phyloP scores from a whole-genome alignment of 2,113 vertebrate genomes.

The Raja brachyura region DNA sequence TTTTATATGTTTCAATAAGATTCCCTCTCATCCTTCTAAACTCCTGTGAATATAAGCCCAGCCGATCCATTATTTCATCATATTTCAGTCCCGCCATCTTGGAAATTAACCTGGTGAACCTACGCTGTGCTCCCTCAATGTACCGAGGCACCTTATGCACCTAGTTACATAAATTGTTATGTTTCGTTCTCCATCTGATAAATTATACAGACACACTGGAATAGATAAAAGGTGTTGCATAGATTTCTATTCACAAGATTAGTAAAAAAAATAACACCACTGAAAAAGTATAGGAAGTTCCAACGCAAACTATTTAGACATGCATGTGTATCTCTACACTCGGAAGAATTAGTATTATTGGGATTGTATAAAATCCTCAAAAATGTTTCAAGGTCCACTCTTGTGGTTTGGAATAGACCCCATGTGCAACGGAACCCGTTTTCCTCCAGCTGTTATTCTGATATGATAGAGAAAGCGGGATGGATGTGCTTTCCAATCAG shows the following conservation, averaged over 20 bases:
- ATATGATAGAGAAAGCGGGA: neutral
- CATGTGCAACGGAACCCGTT: too few species aligned
- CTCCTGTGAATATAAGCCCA: too few species aligned
- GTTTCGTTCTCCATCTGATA: neutral
- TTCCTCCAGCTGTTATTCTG: neutral
- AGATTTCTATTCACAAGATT: neutral
- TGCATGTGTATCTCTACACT: too few species aligned
- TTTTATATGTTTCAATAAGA: too few species aligned
- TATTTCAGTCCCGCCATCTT: too few species aligned
- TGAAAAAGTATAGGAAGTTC: neutral
- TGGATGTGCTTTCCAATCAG: neutral
- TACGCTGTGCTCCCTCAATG: too few species aligned
- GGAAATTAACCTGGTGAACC: too few species aligned
- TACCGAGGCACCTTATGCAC: too few species aligned
- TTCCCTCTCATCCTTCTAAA: too few species aligned
- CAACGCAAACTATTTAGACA: neutral
- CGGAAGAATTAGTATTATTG: neutral
- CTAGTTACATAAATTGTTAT: neutral
- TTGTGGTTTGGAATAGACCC: neutral
- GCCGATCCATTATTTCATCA: too few species aligned
- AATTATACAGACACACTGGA: neutral
- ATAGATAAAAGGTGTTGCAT: neutral
- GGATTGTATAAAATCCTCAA: neutral
- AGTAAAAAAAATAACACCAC: neutral
- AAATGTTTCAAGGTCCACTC: neutral